phyloP scores from a whole-genome alignment of 2,113 vertebrate genomes.

The Brienomyrus longianalis region DNA sequence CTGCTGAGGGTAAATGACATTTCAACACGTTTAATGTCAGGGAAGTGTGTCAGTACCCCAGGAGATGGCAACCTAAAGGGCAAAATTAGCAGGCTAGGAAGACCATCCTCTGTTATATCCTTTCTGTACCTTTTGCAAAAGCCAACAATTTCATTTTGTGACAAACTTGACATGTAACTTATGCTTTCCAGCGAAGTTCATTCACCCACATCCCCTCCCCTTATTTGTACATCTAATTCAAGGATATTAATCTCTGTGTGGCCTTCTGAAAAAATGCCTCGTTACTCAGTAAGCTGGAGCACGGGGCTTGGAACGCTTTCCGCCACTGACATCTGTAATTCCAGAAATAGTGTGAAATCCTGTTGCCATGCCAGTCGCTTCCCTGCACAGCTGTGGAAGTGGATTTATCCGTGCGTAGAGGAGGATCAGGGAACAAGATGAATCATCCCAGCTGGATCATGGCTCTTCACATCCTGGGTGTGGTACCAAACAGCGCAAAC shows the following conservation, averaged over 20 bases:
- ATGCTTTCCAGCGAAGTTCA: not conserved
- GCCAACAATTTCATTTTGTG: not conserved
- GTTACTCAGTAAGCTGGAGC: not conserved
- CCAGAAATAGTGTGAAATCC: conserved; percentile 6
- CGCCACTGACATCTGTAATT: not conserved
- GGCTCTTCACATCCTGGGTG: not conserved
- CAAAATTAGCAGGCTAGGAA: not conserved
- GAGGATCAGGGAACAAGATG: not conserved
- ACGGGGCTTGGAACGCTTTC: not conserved
- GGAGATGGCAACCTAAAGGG: not conserved
- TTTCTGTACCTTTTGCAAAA: not conserved
- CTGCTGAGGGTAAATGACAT: not conserved
- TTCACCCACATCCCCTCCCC: not conserved
- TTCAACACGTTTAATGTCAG: conserved; percentile 3
- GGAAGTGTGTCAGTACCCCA: not conserved
- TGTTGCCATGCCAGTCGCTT: not conserved
- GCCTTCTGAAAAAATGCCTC: not conserved
- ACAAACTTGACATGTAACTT: not conserved
- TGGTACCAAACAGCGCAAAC: not conserved
- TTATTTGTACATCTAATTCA: not conserved
- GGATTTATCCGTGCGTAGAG: not conserved
- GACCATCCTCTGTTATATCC: not conserved
- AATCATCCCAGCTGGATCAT: not conserved
- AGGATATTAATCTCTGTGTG: not conserved
- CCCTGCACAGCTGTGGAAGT: not conserved